Evolutionary conservation across 2,888 invertebrate genomes (phyloP).

Genomic region (Scaptomyza polygonia): DNA sequence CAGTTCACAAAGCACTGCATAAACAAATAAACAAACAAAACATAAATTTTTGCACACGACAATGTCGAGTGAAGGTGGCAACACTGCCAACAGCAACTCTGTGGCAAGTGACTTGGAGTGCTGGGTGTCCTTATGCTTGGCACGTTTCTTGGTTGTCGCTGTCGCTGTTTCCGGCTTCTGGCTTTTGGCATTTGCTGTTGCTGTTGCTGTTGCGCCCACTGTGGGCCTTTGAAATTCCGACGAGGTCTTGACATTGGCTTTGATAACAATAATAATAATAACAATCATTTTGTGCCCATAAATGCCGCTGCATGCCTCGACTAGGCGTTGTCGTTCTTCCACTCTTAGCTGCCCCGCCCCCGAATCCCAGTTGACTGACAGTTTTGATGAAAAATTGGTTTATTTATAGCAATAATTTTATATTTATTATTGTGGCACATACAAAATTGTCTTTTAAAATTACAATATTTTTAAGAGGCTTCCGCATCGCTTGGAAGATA

Average conservation of each 20-base stretch:
- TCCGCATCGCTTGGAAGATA: slow-evolving; percentile 3
- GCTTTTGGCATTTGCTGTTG: not conserved
- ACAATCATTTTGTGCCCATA: slow-evolving; percentile 71
- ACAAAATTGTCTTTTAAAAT: slow-evolving; percentile 32
- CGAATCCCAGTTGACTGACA: slow-evolving; percentile 47
- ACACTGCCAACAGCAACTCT: not conserved
- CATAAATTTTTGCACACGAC: slow-evolving; percentile 66
- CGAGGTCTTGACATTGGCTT: slow-evolving; percentile 66
- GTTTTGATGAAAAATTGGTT: slow-evolving; percentile 65
- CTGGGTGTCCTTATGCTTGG: slow-evolving; percentile 46
- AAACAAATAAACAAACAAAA: slow-evolving; percentile 76
- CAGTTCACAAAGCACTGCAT: slow-evolving; percentile 71
- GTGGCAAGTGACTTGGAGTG: not conserved
- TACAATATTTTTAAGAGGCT: slow-evolving; percentile 24
- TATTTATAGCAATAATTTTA: slow-evolving; percentile 66
- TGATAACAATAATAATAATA: slow-evolving; percentile 76
- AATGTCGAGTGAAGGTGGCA: slow-evolving; percentile 21
- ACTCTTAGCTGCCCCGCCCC: slow-evolving; percentile 12
- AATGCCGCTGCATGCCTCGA: slow-evolving; percentile 49
- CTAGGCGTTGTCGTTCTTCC: slow-evolving; percentile 4
- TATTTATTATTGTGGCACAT: slow-evolving; percentile 57
- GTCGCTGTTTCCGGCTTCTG: slow-evolving; percentile 43
- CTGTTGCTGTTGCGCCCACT: slow-evolving; percentile 23
- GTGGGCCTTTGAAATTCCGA: slow-evolving; percentile 17
- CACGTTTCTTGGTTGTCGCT: slow-evolving; percentile 58